Base-by-base conservation (phyloP, 1,140 invertebrate species). In the Zaprionus vittiger region DNA sequence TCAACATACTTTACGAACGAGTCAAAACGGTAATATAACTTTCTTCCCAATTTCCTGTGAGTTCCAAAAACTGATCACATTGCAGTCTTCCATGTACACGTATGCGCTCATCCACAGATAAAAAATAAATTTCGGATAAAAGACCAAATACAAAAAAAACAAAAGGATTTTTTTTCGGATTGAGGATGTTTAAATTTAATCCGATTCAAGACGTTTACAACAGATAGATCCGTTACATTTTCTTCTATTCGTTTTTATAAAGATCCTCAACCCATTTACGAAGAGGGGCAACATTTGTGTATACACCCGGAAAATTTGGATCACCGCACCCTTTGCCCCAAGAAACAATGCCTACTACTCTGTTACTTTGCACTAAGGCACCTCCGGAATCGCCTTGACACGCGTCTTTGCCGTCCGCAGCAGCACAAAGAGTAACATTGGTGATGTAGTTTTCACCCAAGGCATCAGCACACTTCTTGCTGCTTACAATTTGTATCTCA, bases 311-410 rank as follows among this genome's bases (percentile, higher is more conserved):
- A 24, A 54, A 41, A 22, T 41, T 34, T 1, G 64, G 47, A 5
- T 49, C 22, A 2, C 52, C 62, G 15, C 80, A 82, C 0, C 12
- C 34, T 2, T 56, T 7, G 20, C 65, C 20, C 47, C 47, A 76
- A 6, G 71, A 71, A 9, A 71, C 44, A 14, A 79, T 65, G 15
- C 76, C 80, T 2, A 83, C 56, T 1, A 82, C 54, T 7, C 65
- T 15, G 5, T 67, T 63, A 2, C 28, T 6, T 1, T 17, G 5
- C 7, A 65, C 68, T 26, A 71, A 14, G 15, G 69, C 61, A 12
- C 68, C 68, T 24, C 68, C 68, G 0, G 68, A 71, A 22, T 71
- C 68, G 4, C 68, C 59, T 12, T 44, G 17, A 15, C 68, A 71
- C 5, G 59, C 59, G 44, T 63, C 60, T 17, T 63, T 63, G n/a